Evolutionary conservation across 1,140 invertebrate genomes (phyloP).

Genomic region (Pseudobourletiella spinata): DNA sequence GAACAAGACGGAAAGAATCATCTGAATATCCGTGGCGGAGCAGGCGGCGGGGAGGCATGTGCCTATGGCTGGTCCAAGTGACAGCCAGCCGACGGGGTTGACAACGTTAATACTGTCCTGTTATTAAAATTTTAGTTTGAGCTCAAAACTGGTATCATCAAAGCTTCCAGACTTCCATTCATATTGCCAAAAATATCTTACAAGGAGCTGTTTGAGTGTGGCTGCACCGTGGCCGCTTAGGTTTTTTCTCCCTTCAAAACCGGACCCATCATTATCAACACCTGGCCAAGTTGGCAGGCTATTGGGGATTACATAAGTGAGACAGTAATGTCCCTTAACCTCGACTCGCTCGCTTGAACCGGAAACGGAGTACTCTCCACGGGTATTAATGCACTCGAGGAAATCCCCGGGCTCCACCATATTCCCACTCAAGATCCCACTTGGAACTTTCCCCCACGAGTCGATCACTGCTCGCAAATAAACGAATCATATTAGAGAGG

Average conservation of each 20-base stretch:
- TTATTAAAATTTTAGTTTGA: background rate
- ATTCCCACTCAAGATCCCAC: constrained; percentile 57
- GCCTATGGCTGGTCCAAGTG: constrained; percentile 38
- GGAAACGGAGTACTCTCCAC: constrained; percentile 48
- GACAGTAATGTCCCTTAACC: constrained; percentile 13
- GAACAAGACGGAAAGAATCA: constrained; percentile 10
- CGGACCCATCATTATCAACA: background rate
- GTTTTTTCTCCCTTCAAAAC: background rate
- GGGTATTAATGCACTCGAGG: constrained; percentile 53
- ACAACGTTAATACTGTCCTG: too few relatives aligned
- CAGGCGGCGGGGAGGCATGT: constrained; percentile 56
- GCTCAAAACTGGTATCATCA: background rate
- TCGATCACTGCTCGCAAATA: constrained; percentile 52
- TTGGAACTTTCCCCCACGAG: constrained; percentile 57
- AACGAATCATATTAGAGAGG: too few relatives aligned
- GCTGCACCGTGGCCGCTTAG: background rate
- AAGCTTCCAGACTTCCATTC: background rate
- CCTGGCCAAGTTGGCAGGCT: background rate
- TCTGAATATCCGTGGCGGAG: constrained; percentile 48
- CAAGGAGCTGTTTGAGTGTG: background rate
- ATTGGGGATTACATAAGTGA: constrained; percentile 1
- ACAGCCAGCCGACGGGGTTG: background rate
- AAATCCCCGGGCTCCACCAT: constrained; percentile 61
- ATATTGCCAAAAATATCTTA: background rate
- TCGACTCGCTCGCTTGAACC: background rate